Percentiles rank a stretch among this genome's conserved stretches.
phyloP scores from a whole-genome alignment of 1,140 invertebrate genomes.

The Drosophila sp. region DNA sequence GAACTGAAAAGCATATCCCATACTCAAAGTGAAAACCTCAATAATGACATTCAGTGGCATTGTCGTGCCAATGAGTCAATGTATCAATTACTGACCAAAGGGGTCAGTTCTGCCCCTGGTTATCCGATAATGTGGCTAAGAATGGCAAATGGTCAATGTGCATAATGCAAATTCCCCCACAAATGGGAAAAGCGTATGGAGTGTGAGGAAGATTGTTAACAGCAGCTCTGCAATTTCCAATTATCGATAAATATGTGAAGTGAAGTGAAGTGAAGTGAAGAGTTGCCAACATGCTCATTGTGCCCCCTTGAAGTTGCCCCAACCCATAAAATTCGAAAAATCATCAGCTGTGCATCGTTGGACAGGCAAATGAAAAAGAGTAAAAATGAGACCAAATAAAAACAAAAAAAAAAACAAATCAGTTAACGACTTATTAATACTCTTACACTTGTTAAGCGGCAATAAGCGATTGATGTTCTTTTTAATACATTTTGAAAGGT shows the following conservation, averaged over 20 bases:
- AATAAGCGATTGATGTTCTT: too few species aligned
- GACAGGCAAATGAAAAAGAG: conserved; percentile 48
- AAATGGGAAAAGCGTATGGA: background rate
- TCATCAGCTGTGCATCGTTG: conserved; percentile 57
- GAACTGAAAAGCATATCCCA: conserved; percentile 14
- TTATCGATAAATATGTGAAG: conserved; percentile 79
- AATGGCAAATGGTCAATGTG: conserved; percentile 56
- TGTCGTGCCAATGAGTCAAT: conserved; percentile 65
- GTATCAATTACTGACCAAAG: conserved; percentile 36
- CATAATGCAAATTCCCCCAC: conserved; percentile 26
- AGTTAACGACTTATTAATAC: conserved; percentile 15
- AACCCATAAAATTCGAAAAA: conserved; percentile 65
- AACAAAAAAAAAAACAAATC: background rate
- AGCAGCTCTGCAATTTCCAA: conserved; percentile 61
- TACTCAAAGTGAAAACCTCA: conserved; percentile 15
- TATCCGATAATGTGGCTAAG: conserved; percentile 62
- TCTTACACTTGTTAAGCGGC: background rate
- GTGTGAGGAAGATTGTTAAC: conserved; percentile 1
- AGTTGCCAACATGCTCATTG: conserved; percentile 56
- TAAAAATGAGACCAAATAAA: conserved; percentile 18
- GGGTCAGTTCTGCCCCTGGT: conserved; percentile 6
- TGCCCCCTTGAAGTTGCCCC: conserved; percentile 1
- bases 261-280: conserved; percentile 61
- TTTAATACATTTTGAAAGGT: too few species aligned
- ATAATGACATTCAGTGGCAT: conserved; percentile 68